Evolutionary conservation across 2,113 vertebrate genomes (phyloP).

Genomic region (Pituophis catenifer): DNA sequence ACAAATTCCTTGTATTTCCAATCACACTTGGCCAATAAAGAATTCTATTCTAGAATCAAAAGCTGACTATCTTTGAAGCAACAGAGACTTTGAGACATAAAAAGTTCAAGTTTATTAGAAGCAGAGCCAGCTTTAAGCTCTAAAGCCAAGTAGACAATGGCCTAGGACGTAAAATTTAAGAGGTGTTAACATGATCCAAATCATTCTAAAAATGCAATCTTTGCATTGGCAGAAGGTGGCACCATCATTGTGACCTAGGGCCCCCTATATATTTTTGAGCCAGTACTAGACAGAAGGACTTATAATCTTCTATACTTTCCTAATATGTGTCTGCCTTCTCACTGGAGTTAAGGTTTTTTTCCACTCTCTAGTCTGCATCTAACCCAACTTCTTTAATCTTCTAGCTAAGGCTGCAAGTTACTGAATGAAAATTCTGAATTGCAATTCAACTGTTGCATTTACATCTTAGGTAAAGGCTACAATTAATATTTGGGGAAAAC

Average conservation of each 20-base stretch:
- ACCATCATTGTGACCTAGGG: not conserved
- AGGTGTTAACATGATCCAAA: not conserved
- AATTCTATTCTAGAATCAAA: not conserved
- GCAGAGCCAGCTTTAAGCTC: not conserved
- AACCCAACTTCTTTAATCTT: not conserved
- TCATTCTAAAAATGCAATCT: not conserved
- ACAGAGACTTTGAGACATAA: not conserved
- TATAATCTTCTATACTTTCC: not conserved
- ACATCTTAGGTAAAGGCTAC: not conserved
- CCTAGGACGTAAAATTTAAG: not conserved
- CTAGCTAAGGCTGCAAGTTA: not conserved
- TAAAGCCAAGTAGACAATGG: not conserved
- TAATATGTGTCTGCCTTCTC: not conserved
- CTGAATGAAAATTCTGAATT: not conserved
- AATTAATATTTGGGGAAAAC: not conserved
- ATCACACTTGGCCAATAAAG: too few relatives aligned
- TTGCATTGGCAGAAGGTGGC: not conserved
- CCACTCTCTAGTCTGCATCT: not conserved
- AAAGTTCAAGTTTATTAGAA: not conserved
- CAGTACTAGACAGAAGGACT: not conserved
- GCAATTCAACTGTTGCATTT: not conserved
- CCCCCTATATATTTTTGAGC: not conserved
- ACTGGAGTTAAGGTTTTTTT: not conserved
- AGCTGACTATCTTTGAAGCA: not conserved
- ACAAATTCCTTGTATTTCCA: too few relatives aligned